Percentiles rank a stretch among this genome's conserved stretches.
These are phyloP conservation scores for Macrocentrus cingulum DNA, from an alignment of 1,140 invertebrate genomes.

Conservation along the genomic window DNA sequence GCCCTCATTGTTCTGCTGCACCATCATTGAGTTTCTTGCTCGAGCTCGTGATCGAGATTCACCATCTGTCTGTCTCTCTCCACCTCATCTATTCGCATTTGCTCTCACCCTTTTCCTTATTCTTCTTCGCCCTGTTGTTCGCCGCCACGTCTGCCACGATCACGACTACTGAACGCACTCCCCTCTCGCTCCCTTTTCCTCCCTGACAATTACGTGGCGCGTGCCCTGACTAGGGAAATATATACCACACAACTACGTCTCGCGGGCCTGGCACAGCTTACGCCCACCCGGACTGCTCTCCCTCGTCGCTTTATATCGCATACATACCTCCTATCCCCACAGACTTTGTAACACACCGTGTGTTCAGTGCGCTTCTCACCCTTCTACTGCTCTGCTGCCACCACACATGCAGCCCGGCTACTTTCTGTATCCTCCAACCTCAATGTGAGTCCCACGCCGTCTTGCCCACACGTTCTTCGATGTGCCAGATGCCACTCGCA, in stretches of 20 bases:
- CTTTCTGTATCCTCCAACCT: constrained; percentile 2
- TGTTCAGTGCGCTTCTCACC: constrained; percentile 31
- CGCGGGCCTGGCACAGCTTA: constrained; percentile 20
- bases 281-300: constrained; percentile 9
- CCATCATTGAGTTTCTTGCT: no score
- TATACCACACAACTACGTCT: constrained; percentile 43
- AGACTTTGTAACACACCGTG: no score
- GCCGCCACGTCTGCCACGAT: neutral
- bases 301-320: neutral
- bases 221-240: constrained; percentile 54
- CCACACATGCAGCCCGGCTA: constrained; percentile 10
- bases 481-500: constrained; percentile 42
- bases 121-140: no score
- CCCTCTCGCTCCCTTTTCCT: constrained; percentile 26
- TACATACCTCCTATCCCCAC: constrained; percentile 10
- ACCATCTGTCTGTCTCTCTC: no score
- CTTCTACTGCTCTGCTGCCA: neutral
- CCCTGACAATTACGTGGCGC: constrained; percentile 56
- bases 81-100: neutral
- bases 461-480: constrained; percentile 35
- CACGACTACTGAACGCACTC: neutral
- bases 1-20: no score
- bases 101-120: neutral
- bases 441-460: constrained; percentile 2
- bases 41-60: no score